A percentile compares a stretch with the other conserved stretches of the same genome.
These are phyloP conservation scores for Lucilia cuprina DNA, from an alignment of 1,140 invertebrate genomes.

Conservation along the genomic window DNA sequence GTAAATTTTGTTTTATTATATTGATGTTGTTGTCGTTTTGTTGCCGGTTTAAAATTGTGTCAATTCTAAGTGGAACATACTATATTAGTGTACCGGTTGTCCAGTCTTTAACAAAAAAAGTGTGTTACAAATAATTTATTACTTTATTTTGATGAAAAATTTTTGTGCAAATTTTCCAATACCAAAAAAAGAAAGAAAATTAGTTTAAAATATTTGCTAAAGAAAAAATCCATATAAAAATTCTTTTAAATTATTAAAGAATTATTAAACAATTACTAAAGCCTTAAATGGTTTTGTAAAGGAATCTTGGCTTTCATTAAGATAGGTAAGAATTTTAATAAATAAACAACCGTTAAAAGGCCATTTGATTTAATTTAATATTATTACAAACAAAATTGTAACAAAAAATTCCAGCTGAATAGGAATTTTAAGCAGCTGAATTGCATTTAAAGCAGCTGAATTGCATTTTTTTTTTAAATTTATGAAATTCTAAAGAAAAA, in stretches of 20 bases:
- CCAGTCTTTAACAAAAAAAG: not conserved
- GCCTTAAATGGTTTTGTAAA: not conserved
- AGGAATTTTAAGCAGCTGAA: too few species aligned
- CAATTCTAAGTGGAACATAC: conserved; percentile 34
- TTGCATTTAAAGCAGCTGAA: too few species aligned
- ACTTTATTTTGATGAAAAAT: not conserved
- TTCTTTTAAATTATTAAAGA: too few species aligned
- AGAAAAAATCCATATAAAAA: not conserved
- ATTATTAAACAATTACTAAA: not conserved
- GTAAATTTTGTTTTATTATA: not conserved
- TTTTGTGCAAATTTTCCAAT: conserved; percentile 12
- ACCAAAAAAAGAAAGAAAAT: not conserved
- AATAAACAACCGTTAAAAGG: not conserved
- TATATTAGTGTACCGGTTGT: conserved; percentile 16
- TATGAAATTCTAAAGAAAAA: too few species aligned
- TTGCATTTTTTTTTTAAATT: too few species aligned
- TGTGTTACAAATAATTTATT: conserved; percentile 24
- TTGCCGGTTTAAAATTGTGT: conserved; percentile 32
- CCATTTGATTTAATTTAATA: not conserved
- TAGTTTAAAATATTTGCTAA: not conserved
- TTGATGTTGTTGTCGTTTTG: not conserved
- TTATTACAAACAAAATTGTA: not conserved
- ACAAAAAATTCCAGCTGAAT: too few species aligned
- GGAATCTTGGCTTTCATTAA: not conserved
- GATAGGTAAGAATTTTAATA: not conserved